Base-by-base conservation (phyloP, 1,140 invertebrate species). In the Mactra quadrangularis region DNA sequence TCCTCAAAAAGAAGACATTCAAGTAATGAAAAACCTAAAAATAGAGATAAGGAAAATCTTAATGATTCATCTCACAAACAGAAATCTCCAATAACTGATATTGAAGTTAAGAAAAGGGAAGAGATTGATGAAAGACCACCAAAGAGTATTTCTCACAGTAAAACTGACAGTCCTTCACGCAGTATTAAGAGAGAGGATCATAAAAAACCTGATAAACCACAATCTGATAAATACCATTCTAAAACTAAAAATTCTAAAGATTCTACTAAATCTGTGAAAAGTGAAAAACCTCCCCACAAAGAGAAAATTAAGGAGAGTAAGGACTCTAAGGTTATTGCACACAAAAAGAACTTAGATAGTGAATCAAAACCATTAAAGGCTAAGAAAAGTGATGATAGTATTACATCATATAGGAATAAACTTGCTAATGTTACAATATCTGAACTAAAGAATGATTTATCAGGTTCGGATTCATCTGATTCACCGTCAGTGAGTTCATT, bases 401-500 rank as follows among this genome's bases (percentile, higher is more conserved):
- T 53, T 3, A 11, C 3, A 19, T 35, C 50, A 31, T 29, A 72
- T 29, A 72, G 38, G 35, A 45, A 45, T 35, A 81, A 71, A 62
- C 53, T 82, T 25, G 60, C 68, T n/a, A 72, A 72, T 22, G 45
- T 82, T 9, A 74, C 79, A 25, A 64, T 66, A 35, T 38, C 22
- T 29, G 70, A 82, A 74, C 45, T 82, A 9, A 82, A 33, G 0
- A 38, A 82, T 35, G 79, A 82, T 74, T 55, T 82, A 22, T 81
- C 77, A 11, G 38, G 68, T 22, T 81, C 77, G 27, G 66, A 62
- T 50, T 52, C 47, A 22, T 71, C 64, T 45, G 60, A 66, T 17
- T 70, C 66, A 22, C 35, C 29, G 9, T 81, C 77, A 13, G 64
- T 52, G 19, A 62, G 41, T 57, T 47, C 41, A 17, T 47, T 41